A percentile compares a stretch with the other conserved stretches of the same genome.
Evolutionary conservation across 1,140 invertebrate species (phyloP).

Genomic region (Conus ventricosus): DNA sequence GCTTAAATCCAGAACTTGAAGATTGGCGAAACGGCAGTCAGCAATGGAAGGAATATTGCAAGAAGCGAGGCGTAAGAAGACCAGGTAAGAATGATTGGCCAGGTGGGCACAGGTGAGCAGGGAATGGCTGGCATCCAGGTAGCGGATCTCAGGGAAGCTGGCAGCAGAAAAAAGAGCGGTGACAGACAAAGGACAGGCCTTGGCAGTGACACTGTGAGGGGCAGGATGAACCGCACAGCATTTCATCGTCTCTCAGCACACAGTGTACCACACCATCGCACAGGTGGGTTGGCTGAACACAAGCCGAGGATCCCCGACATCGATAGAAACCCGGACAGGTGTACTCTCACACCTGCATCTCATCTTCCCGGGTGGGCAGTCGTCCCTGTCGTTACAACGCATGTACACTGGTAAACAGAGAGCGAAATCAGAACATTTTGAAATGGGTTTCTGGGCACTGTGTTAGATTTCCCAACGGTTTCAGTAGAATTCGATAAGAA

Average conservation of each 20-base stretch:
- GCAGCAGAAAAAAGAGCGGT: neutral
- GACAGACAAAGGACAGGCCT: constrained; percentile 13
- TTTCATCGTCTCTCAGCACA: constrained; percentile 38
- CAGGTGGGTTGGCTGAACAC: constrained; percentile 17
- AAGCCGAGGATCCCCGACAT: constrained; percentile 8
- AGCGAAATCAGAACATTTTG: neutral
- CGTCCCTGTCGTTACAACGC: constrained; percentile 21
- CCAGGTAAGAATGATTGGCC: neutral
- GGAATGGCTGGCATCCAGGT: constrained; percentile 8
- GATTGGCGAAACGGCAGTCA: neutral
- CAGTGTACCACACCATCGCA: constrained; percentile 31
- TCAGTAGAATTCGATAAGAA: no score
- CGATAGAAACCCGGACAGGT: constrained; percentile 28
- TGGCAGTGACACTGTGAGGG: constrained; percentile 47
- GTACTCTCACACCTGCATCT: neutral
- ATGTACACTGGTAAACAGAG: constrained; percentile 1
- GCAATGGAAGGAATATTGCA: neutral
- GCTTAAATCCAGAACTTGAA: neutral
- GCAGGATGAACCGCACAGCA: constrained; percentile 26
- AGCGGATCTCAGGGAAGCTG: neutral
- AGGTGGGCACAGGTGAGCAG: neutral
- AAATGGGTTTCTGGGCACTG: constrained; percentile 18
- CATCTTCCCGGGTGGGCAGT: constrained; percentile 18
- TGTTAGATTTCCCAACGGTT: no score
- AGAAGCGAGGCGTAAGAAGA: neutral